Evolutionary conservation across 2,797 vertebrate genomes (phyloP), one percentile per base, ranked within the genome.

Genomic region (Gila robusta): DNA sequence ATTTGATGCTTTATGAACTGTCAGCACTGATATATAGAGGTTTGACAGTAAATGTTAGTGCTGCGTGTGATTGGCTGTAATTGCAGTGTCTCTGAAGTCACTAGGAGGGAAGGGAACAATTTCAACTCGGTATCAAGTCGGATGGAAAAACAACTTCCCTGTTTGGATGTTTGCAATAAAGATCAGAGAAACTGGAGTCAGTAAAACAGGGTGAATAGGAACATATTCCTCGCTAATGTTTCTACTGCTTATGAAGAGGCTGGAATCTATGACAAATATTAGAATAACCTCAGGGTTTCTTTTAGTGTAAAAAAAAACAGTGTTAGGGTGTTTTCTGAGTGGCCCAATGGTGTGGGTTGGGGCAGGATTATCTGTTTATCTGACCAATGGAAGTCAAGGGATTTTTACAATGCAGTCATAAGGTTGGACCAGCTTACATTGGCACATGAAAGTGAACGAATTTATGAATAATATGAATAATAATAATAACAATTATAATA

Each of bases 11-110:
- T 84, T 88, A 86, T 88, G 88, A 47, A 85, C 81, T 84, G 72
- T 59, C 76, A 86, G 82, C 69, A 11, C 70, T 90, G 88, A 86
- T 89, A 86, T 88, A 89, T 83, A 66, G 82, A 82, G 84, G 77
- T 41, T 74, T 89, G 88, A 89, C 86, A 89, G 88, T 81, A 81
- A 90, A 88, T 41, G 74, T 87, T 87, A 87, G 89, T 86, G 82
- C 82, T 78, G 70, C 47, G 82, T 79, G 84, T 82, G 87, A 90
- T 82, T 80, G 70, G 69, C 84, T 82, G 79, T 88, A 90, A 90
- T 88, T 90, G 86, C 64, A 41, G 82, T n/a, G 70, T 87, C 84
- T 82, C 88, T 77, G 82, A 85, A 84, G 69, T 62, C 72, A 82
- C 83, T 49, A 82, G 70, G 74, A 80, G 79, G 80, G 79, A 85